Conservation (phyloP, 2,888 invertebrate genomes). For the Chromoteleia sp. region DNA sequence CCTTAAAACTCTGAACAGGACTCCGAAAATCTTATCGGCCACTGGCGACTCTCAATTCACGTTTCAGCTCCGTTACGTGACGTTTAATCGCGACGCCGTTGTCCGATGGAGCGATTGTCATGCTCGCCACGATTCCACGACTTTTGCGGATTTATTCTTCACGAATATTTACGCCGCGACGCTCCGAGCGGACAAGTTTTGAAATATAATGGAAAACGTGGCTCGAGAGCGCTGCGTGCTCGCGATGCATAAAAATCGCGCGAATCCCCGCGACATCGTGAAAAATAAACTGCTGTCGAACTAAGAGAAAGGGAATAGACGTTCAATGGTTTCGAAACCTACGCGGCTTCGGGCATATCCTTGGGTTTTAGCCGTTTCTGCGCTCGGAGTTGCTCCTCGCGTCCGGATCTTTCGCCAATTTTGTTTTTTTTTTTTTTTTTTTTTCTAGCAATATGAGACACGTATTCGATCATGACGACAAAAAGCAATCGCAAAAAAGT, state of each 20-base stretch:
- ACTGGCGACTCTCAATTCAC: constrained; percentile 29
- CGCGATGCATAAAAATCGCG: constrained; percentile 55
- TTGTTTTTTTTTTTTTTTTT: no score
- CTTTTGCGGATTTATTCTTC: constrained; percentile 59
- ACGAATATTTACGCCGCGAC: constrained; percentile 47
- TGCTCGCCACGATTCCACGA: constrained; percentile 60
- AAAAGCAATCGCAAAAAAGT: no score
- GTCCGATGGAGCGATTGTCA: constrained; percentile 54
- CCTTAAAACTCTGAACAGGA: no score
- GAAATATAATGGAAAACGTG: constrained; percentile 62
- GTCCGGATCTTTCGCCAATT: no score
- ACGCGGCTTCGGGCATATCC: constrained; percentile 22
- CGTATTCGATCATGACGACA: no score
- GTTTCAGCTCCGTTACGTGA: constrained; percentile 54
- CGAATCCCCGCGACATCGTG: constrained; percentile 5
- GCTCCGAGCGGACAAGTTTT: constrained; percentile 53
- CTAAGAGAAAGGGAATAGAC: constrained; percentile 36
- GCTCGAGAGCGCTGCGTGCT: not conserved
- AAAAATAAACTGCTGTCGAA: constrained; percentile 24
- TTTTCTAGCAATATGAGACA: no score
- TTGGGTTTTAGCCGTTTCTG: not conserved
- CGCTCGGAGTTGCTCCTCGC: no score
- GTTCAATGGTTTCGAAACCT: constrained; percentile 15
- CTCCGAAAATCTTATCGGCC: constrained; percentile 22
- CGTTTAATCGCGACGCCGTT: constrained; percentile 34